Evolutionary conservation across 2,888 invertebrate species (phyloP).

Genomic region (Drosophila leonis): DNA sequence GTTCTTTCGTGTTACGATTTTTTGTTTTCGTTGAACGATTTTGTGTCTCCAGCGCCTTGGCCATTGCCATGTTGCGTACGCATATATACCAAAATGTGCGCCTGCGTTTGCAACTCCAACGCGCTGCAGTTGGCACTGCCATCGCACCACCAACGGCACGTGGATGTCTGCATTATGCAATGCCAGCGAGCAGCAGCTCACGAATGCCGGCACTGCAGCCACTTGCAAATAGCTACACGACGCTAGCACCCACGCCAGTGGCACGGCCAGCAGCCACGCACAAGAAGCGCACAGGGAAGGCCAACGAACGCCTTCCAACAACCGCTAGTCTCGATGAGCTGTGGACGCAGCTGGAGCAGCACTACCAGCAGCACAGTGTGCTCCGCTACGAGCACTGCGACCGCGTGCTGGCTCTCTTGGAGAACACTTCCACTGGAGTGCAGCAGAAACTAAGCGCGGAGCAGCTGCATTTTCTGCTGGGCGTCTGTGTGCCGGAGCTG

Average conservation of each 20-base stretch:
- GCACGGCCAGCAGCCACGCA: not conserved
- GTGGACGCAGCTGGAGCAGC: slow-evolving; percentile 65
- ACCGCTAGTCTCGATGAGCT: slow-evolving; percentile 42
- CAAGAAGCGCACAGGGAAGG: slow-evolving; percentile 23
- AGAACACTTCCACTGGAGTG: not conserved
- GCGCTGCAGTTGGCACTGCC: not conserved
- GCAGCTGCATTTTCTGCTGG: slow-evolving; percentile 85
- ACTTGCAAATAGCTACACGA: slow-evolving; percentile 20
- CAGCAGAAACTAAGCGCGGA: slow-evolving; percentile 38
- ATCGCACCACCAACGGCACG: not conserved
- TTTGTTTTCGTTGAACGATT: slow-evolving; percentile 16
- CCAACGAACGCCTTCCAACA: not conserved
- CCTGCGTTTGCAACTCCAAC: slow-evolving; percentile 25
- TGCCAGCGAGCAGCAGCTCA: slow-evolving; percentile 9
- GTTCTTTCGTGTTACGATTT: slow-evolving; percentile 13
- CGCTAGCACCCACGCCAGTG: not conserved
- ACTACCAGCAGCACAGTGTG: slow-evolving; percentile 64
- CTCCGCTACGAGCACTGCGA: slow-evolving; percentile 64
- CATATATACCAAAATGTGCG: slow-evolving; percentile 46
- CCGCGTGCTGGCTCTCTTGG: slow-evolving; percentile 66
- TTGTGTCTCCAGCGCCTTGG: slow-evolving; percentile 6
- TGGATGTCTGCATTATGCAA: slow-evolving; percentile 46
- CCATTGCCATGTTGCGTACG: slow-evolving; percentile 48
- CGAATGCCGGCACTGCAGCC: not conserved
- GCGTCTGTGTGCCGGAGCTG: slow-evolving; percentile 85